Conservation (phyloP, 2,888 invertebrate species). For the Aspidapion aeneum region DNA sequence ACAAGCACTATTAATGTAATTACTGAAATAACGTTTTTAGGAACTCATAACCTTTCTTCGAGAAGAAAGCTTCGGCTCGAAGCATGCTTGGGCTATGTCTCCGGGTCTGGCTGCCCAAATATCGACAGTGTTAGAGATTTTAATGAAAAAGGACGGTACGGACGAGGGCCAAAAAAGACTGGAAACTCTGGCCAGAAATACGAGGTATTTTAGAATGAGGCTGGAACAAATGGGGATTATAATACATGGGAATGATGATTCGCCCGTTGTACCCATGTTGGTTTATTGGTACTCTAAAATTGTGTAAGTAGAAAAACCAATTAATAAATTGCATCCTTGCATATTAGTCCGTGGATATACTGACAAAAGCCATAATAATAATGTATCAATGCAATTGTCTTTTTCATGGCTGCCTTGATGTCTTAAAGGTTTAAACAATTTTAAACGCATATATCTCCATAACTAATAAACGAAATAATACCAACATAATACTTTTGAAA, state of each 20-base stretch:
- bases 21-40: no score
- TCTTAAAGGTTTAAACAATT: no score
- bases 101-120: conserved; percentile 91
- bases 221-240: conserved; percentile 89
- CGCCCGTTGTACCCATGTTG: conserved; percentile 95
- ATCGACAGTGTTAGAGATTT: conserved; percentile 80
- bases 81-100: conserved; percentile 85
- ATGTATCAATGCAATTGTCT: background rate
- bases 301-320: conserved; percentile 73
- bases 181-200: conserved; percentile 72
- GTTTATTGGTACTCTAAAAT: conserved; percentile 95
- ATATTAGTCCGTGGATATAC: no score
- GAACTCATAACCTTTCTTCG: conserved; percentile 73
- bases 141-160: conserved; percentile 80
- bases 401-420: no score
- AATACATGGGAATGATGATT: conserved; percentile 88
- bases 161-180: conserved; percentile 65
- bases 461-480: no score
- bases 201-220: conserved; percentile 73
- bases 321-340: no score
- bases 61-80: conserved; percentile 75
- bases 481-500: no score
- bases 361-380: background rate
- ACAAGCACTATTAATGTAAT: no score
- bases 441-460: no score